Base-by-base conservation (phyloP, 2,113 vertebrate species). In the Meleagris gallopavo region DNA sequence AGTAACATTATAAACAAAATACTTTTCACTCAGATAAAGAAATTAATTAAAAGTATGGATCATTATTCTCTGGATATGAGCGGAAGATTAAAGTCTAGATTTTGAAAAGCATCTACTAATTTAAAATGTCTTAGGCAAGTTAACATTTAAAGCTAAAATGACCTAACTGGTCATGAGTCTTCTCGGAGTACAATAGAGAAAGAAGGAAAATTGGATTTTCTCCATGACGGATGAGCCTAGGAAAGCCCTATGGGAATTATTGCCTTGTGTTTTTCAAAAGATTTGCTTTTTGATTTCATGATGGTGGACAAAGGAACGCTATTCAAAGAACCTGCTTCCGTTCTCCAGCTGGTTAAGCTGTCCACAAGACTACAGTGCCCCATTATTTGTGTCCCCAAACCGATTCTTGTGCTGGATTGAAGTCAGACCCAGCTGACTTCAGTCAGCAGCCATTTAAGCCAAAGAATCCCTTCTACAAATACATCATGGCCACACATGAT, bases 181-280 rank as follows among this genome's bases (percentile, higher is more conserved):
- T 94, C 83, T 73, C 76, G 62, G n/a, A 89, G 77, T 62, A 95
- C 83, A 95, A 95, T 62, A 84, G 48, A 96, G 66, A 84, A 95
- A 95, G 90, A 95, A 88, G 62, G 77, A 88, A 93, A 96, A 94
- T 94, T 88, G 73, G 86, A 94, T 95, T 95, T 97, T 76, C 70
- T 88, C 70, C 80, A 84, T 95, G 91, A 95, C 86, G 73, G 85
- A 94, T 93, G 88, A 90, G 85, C 38, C 62, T 76, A 95, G 62
- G 75, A 90, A 94, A 95, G 61, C 71, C 88, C 48, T 86, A 81
- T 41, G 57, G 83, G 90, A 95, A 94, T 88, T 78, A 95, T 7
- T 45, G 80, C 73, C 72, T 88, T 66, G 78, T 61, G 69, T 93
- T 97, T 93, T 90, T 91, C 89, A 88, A 93, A 93, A 91, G 83